Evolutionary conservation across 2,797 vertebrate genomes (phyloP).

Genomic region (Anabas testudineus): DNA sequence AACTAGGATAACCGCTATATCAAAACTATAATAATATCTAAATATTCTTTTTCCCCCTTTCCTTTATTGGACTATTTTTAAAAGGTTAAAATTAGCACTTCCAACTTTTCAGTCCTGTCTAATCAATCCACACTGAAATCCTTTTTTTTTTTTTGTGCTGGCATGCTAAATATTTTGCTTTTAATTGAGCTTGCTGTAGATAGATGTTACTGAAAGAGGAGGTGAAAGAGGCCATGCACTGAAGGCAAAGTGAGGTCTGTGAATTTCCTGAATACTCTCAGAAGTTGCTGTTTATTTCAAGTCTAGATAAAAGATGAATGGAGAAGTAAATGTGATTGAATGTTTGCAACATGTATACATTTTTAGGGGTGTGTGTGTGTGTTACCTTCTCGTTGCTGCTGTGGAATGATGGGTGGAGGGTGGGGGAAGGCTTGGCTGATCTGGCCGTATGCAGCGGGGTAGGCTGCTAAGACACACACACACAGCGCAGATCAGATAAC

Average conservation of each 20-base stretch:
- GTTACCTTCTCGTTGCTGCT: constrained; percentile 99
- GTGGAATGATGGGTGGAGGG: constrained; percentile 97
- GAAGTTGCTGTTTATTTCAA: constrained; percentile 27
- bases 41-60: neutral
- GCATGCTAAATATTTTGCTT: constrained; percentile 9
- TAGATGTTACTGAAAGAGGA: constrained; percentile 1
- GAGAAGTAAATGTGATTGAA: neutral
- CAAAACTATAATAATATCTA: neutral
- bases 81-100: constrained; percentile 16
- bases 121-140: neutral
- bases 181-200: too few species aligned
- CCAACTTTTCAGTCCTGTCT: neutral
- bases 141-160: neutral
- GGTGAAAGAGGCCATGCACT: constrained; percentile 20
- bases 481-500: constrained; percentile 73
- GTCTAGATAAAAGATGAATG: constrained; percentile 16
- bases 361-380: constrained; percentile 37
- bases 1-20: neutral
- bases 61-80: neutral
- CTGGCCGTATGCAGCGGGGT: constrained; percentile 99
- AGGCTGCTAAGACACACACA: constrained; percentile 92
- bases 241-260: constrained; percentile 8
- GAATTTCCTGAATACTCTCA: constrained; percentile 18
- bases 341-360: too few species aligned
- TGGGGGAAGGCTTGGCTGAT: constrained; percentile 99